These are phyloP conservation scores for Lepisosteus osseus DNA, from an alignment of 2,113 vertebrate species.

Conservation along the genomic window DNA sequence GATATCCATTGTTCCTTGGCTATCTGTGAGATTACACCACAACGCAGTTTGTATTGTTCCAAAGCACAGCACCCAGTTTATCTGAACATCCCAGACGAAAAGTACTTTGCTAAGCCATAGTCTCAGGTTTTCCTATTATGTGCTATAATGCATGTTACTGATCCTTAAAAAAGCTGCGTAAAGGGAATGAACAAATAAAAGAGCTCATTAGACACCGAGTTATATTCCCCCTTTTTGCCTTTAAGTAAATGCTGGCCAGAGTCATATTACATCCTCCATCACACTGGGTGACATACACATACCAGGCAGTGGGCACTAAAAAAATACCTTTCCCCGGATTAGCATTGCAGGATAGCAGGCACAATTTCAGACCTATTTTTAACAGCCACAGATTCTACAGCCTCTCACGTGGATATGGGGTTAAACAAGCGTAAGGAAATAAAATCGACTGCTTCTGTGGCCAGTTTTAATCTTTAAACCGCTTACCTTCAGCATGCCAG, in stretches of 20 bases:
- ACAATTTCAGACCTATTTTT: slow-evolving; percentile 15
- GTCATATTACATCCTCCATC: neutral
- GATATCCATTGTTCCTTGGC: too few species aligned
- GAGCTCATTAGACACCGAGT: neutral
- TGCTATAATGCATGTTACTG: neutral
- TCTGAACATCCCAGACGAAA: too few species aligned
- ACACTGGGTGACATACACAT: neutral
- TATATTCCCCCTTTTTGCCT: neutral
- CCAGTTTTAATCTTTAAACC: slow-evolving; percentile 7
- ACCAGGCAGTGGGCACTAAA: neutral
- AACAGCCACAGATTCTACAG: neutral
- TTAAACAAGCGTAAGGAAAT: neutral
- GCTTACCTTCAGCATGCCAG: slow-evolving; percentile 57
- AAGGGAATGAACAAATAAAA: neutral
- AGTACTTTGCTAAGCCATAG: neutral
- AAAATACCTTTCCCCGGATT: neutral
- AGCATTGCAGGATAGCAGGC: neutral
- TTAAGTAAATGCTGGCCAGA: neutral
- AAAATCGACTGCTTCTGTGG: neutral
- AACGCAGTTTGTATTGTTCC: too few species aligned
- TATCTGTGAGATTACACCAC: too few species aligned
- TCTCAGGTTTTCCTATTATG: neutral
- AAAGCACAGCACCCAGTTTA: too few species aligned
- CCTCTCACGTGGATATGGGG: neutral
- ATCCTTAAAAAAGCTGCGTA: neutral